Evolutionary conservation across 2,113 vertebrate species (phyloP), one percentile per base, ranked within the genome.

Genomic region (Corythornis vintsioides): DNA sequence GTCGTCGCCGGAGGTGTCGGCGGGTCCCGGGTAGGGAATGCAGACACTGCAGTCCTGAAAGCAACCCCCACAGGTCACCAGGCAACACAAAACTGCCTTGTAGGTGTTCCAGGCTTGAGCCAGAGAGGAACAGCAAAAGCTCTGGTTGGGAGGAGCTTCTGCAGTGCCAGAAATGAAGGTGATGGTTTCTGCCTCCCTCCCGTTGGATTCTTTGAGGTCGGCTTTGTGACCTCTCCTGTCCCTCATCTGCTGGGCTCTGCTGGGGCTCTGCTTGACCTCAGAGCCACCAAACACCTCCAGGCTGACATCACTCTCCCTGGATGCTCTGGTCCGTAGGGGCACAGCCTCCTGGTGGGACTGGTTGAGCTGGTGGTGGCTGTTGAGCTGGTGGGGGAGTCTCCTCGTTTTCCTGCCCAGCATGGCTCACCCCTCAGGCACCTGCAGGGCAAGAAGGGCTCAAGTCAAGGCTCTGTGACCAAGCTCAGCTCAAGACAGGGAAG

Each of bases 51-150:
- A 98, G 94, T 99, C 98, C 72, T 90, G 95, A 40, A 97, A 94
- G 80, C 97, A 98, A 47, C 96, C 61, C 72, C 98, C 98, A 11
- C 97, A 98, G 60, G 97, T 98, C 96, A 98, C 96, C n/a, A 98
- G 96, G 67, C 97, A 98, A 81, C 98, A 98, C 60, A 98, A 95
- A 56, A 98, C 97, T 2, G 98, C 98, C 77, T 98, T 98, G 77
- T 98, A 99, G 25, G 98, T 97, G 76, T 98, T 98, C 95, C 99
- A 99, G 66, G 98, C 98, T 97, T 98, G 99, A 19, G 98, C 97
- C 57, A 98, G 89, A 17, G 98, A 98, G 29, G 98, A 97, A n/a
- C 98, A 99, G 91, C 99, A 99, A 0, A 96, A 84, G 38, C 97
- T 93, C 40, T 97, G 97, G 9, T 67, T 43, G 6, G 96, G 96